These are phyloP conservation scores for Tragelaphus imberbis DNA, from an alignment of 2,113 vertebrate species.

Conservation along the genomic window DNA sequence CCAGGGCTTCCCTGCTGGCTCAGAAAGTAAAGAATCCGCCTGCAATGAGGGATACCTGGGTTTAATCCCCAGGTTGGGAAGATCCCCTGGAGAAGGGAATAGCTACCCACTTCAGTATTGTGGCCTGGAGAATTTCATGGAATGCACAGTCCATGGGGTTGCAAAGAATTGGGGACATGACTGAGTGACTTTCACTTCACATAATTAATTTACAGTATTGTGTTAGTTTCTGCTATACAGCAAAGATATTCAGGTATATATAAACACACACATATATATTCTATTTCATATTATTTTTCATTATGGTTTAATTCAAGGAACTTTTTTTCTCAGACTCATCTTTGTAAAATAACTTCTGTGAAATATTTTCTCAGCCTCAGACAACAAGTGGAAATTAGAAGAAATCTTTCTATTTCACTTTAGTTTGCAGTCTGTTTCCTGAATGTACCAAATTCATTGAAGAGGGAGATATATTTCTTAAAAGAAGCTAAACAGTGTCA, in stretches of 20 bases:
- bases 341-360: background rate
- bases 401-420: background rate
- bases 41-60: background rate
- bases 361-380: background rate
- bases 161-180: background rate
- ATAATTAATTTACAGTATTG: background rate
- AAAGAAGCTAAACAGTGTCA: background rate
- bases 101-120: background rate
- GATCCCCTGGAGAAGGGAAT: background rate
- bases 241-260: background rate
- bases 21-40: background rate
- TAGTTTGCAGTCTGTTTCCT: background rate
- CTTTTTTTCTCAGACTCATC: background rate
- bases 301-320: background rate
- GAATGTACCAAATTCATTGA: background rate
- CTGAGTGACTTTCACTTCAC: background rate
- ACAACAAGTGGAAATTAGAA: background rate
- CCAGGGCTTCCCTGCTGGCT: background rate
- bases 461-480: background rate
- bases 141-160: background rate
- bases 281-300: background rate
- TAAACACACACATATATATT: background rate
- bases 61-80: background rate
- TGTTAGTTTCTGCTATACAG: background rate
- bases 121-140: background rate